Evolutionary conservation across 2,797 vertebrate genomes (phyloP), one percentile per base, ranked within the genome.

Genomic region (Alectoris magna): DNA sequence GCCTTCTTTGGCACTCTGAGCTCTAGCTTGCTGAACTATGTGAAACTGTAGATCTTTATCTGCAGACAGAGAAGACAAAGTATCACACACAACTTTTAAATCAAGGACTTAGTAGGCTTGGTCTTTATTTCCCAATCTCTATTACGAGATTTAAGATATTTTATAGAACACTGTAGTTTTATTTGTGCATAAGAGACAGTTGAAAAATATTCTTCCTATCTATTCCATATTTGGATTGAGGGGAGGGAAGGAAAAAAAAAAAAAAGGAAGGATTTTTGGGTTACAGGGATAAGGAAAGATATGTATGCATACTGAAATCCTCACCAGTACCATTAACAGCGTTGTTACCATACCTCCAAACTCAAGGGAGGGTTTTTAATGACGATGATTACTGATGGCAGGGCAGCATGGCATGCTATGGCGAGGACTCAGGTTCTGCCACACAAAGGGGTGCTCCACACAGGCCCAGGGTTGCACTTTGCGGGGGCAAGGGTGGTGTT

Each of bases 41-140:
- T 98, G 98, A 88, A 98, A 98, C 93, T 99, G 99, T 18, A 97
- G 97, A 22, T 97, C 91, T 96, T 98, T 98, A 95, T 99, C 99
- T 99, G 98, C 48, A 91, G 11, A 66, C 68, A 95, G 80, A 58
- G 84, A 94, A 83, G 46, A 63, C 43, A 88, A 34, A 68, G 49
- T 4, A 56, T 29, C 39, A 84, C 29, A 84, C 7, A 53, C 9
- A 55, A 41, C 14, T 75, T 77, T 14, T 68, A 84, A 2, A 48
- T 26, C 5, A 1, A 34, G 14, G 10, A 56, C 8, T 39, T 43
- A 24, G 24, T 0, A 43, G 6, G 1, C 1, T 41, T 43, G 44
- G 14, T 62, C 39, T 79, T 87, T 66, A 66, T 22, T 71, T 29
- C 22, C 19, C 13, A 58, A 8, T 0, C 4, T 69, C 41, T 80